Conservation (phyloP, 1,140 invertebrate species). For the Drosophila takahashii region DNA sequence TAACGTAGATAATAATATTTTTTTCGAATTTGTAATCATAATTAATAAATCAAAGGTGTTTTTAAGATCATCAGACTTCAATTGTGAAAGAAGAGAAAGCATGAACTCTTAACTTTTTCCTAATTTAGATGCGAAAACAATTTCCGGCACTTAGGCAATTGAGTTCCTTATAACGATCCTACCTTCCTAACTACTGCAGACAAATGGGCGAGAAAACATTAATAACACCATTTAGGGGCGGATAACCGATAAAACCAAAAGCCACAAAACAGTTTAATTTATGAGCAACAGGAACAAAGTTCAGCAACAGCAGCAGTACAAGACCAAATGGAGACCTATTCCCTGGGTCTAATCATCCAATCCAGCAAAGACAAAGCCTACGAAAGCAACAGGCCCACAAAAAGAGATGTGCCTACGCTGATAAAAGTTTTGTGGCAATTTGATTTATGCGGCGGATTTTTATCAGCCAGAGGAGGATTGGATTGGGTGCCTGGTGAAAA, state of each 20-base stretch:
- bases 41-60: no score
- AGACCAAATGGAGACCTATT: constrained; percentile 14
- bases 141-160: constrained; percentile 26
- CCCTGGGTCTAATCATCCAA: constrained; percentile 21
- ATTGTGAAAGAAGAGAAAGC: no score
- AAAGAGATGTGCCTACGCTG: constrained; percentile 24
- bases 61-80: no score
- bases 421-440: constrained; percentile 46
- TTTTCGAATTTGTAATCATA: no score
- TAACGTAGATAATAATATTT: no score
- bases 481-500: constrained; percentile 3
- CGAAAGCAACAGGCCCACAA: constrained; percentile 1
- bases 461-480: constrained; percentile 25
- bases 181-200: neutral
- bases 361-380: constrained; percentile 13
- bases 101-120: neutral
- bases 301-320: neutral
- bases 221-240: constrained; percentile 25
- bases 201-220: constrained; percentile 19
- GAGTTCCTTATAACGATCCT: neutral
- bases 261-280: constrained; percentile 35
- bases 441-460: constrained; percentile 52
- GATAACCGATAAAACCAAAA: constrained; percentile 27
- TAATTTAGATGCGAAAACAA: constrained; percentile 24
- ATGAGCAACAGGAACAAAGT: constrained; percentile 17